Evolutionary conservation across 2,797 vertebrate genomes (phyloP).

Genomic region (Anguilla obscura): DNA sequence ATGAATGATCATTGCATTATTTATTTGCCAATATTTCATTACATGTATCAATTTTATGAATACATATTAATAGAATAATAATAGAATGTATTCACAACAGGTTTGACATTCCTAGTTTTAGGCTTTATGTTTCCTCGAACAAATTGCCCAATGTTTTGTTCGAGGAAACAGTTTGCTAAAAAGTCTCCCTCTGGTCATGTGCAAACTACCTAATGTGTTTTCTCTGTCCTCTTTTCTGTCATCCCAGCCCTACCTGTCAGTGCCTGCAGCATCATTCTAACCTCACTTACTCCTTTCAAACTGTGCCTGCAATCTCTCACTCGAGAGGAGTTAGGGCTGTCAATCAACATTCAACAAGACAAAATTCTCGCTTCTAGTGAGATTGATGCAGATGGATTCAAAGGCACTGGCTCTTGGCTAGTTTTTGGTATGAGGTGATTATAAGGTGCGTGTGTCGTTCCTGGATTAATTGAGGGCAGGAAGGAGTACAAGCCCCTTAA

Average conservation of each 20-base stretch:
- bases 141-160: not conserved
- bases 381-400: not conserved
- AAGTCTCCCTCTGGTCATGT: not conserved
- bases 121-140: not conserved
- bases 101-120: not conserved
- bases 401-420: not conserved
- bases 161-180: slow-evolving; percentile 12
- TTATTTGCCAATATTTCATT: not conserved
- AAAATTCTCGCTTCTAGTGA: not conserved
- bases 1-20: not conserved
- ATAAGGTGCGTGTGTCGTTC: not conserved
- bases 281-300: not conserved
- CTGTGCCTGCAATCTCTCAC: no score
- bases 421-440: not conserved
- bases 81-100: not conserved
- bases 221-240: not conserved
- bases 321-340: not conserved
- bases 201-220: not conserved
- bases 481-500: not conserved
- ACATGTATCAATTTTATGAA: not conserved
- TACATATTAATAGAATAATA: no score
- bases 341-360: slow-evolving; percentile 5
- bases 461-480: not conserved
- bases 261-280: not conserved
- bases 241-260: not conserved